phyloP scores from a whole-genome alignment of 2,113 vertebrate species.

The Gracilinanus agilis region DNA sequence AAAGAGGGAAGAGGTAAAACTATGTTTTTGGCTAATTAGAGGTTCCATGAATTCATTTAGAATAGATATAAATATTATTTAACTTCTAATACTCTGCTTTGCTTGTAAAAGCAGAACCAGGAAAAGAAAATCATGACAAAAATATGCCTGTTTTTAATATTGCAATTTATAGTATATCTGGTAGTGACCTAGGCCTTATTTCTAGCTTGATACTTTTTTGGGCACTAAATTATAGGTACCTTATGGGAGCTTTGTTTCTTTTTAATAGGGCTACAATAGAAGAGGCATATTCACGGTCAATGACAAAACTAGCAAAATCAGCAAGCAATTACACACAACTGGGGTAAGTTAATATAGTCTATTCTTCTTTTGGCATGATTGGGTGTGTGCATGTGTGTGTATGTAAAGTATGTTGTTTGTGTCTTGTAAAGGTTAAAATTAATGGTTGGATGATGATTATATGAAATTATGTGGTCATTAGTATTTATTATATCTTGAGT shows the following conservation, averaged over 20 bases:
- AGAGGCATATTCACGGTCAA: conserved; percentile 95
- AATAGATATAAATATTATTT: not conserved
- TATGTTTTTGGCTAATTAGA: not conserved
- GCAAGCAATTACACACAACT: conserved; percentile 96
- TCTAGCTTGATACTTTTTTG: conserved; percentile 66
- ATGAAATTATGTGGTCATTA: too few relatives aligned
- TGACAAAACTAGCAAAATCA: conserved; percentile 97
- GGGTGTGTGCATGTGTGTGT: not conserved
- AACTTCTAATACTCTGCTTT: conserved; percentile 36
- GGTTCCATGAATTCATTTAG: conserved; percentile 14
- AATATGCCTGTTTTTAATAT: conserved; percentile 13
- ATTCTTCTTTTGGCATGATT: conserved; percentile 17
- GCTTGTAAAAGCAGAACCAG: conserved; percentile 21
- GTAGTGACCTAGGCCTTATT: conserved; percentile 35
- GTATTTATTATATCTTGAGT: too few relatives aligned
- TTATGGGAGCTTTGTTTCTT: conserved; percentile 60
- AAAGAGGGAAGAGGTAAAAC: not conserved
- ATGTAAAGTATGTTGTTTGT: not conserved
- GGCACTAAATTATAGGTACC: conserved; percentile 44
- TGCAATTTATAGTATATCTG: conserved; percentile 26
- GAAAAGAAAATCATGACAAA: conserved; percentile 24
- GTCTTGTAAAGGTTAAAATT: not conserved
- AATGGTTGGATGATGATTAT: too few relatives aligned
- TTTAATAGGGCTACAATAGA: conserved; percentile 94
- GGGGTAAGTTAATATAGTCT: conserved; percentile 88